Base-by-base conservation (phyloP, 2,113 vertebrate species). In the Haliaeetus leucogaster region DNA sequence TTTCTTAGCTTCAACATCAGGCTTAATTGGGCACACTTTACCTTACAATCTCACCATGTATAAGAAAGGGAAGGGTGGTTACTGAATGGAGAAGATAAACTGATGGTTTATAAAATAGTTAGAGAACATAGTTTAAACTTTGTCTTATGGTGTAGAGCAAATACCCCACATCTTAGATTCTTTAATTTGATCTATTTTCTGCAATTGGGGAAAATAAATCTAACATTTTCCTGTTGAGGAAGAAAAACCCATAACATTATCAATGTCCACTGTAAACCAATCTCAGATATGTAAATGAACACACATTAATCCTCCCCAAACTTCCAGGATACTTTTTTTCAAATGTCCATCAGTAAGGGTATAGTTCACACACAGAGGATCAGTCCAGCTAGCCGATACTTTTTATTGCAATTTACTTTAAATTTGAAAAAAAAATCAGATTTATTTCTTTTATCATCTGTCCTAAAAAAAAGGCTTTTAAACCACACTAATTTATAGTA, bases 1-100 rank as follows among this genome's bases (percentile, higher is more conserved):
- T 50, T 68, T 53, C 50, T 82, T 80, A n/a, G 48, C 16, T 76
- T 82, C 71, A 66, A 17, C 45, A 48, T 76, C 23, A 82, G 45
- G 11, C 11, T 86, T 72, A 76, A 63, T 40, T 0, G 3, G 23
- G 21, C n/a, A 86, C 17, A 67, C 3, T 72, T 48, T 68, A 63
- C 21, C 56, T 45, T 42, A 43, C n/a, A 63, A 38, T 72, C 53
- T n/a, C 38, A 89, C 7, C 0, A 0, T 20, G 12, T 21, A 14
- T 40, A 34, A 43, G n/a, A 84, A 63, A 86, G 17, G 7, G 29
- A 93, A 89, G 18, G 9, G 6, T 34, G 16, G 59, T 82, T 68
- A 38, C 6, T 72, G n/a, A 63, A 59, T 38, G 56, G 11, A 81
- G 61, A 82, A 72, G 27, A 80, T 10, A 86, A 89, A 36, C 19